Conservation (phyloP, 2,888 invertebrate species). For the Drosophila meridiana region DNA sequence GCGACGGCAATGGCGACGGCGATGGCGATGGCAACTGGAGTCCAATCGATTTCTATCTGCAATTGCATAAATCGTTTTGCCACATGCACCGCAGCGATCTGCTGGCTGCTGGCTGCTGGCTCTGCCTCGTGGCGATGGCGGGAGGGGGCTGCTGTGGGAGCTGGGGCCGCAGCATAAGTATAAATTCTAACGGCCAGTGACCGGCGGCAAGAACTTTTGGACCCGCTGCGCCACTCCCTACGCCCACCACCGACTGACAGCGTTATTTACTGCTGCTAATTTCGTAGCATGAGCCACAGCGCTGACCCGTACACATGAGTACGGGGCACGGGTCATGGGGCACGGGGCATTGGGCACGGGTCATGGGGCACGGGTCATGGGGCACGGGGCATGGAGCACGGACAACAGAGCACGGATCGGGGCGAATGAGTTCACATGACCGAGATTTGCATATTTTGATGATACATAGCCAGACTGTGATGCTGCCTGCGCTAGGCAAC, state of each 20-base stretch:
- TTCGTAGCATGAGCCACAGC: conserved; percentile 31
- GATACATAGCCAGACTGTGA: conserved; percentile 61
- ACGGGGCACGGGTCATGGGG: background rate
- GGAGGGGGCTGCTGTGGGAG: conserved; percentile 9
- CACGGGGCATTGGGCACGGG: background rate
- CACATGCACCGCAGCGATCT: conserved; percentile 38
- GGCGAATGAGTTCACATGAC: conserved; percentile 36
- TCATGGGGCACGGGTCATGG: background rate
- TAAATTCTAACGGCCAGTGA: conserved; percentile 57
- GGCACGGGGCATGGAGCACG: background rate
- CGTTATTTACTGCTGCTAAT: conserved; percentile 70
- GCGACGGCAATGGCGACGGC: background rate
- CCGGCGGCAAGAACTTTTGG: conserved; percentile 65
- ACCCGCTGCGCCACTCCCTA: conserved; percentile 15
- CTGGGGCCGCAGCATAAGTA: conserved; percentile 51
- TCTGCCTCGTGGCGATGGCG: conserved; percentile 1
- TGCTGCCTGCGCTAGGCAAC: conserved; percentile 29
- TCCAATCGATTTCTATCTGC: conserved; percentile 83
- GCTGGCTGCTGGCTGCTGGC: conserved; percentile 10
- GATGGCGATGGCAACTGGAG: conserved; percentile 39
- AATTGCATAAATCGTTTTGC: conserved; percentile 81
- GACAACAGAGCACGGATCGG: background rate
- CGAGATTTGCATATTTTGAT: conserved; percentile 78
- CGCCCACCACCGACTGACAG: conserved; percentile 44
- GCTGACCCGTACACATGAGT: conserved; percentile 36